phyloP scores from a whole-genome alignment of 2,797 vertebrate genomes.

The Acipenser oxyrinchus region DNA sequence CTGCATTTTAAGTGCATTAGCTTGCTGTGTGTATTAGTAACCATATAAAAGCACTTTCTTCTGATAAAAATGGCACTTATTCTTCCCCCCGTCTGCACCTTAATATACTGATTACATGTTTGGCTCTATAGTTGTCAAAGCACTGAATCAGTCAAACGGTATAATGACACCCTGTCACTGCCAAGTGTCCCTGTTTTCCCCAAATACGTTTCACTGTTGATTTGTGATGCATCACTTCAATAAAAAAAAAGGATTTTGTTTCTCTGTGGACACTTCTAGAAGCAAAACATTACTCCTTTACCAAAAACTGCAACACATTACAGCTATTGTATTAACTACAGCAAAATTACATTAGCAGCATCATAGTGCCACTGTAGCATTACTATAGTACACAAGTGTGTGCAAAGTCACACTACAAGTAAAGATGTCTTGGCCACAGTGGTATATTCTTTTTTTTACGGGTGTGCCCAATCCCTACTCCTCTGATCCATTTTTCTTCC shows the following conservation, averaged over 20 bases:
- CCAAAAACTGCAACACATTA: too few species aligned
- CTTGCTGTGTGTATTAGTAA: background rate
- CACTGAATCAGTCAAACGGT: slow-evolving; percentile 79
- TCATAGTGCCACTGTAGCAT: too few species aligned
- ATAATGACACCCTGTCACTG: slow-evolving; percentile 93
- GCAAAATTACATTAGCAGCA: too few species aligned
- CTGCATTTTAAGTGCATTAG: background rate
- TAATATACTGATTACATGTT: slow-evolving; percentile 98
- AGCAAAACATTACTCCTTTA: too few species aligned
- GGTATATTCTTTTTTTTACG: too few species aligned
- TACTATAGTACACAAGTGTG: too few species aligned
- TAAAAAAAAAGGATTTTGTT: background rate
- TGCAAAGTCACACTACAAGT: too few species aligned
- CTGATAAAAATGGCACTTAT: slow-evolving; percentile 19
- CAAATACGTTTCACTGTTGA: slow-evolving; percentile 75
- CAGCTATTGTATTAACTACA: too few species aligned
- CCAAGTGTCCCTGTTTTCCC: slow-evolving; percentile 76
- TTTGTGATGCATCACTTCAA: slow-evolving; percentile 64
- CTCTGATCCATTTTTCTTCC: slow-evolving; percentile 35
- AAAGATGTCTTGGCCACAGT: too few species aligned
- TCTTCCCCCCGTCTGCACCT: slow-evolving; percentile 50
- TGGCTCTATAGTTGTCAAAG: slow-evolving; percentile 82
- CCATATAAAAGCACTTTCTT: slow-evolving; percentile 4
- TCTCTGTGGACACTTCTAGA: too few species aligned
- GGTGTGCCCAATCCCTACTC: too few species aligned